A percentile compares a stretch with the other conserved stretches of the same genome.
phyloP scores from a whole-genome alignment of 2,113 vertebrate genomes.

The Chamaetylas fuelleborni region DNA sequence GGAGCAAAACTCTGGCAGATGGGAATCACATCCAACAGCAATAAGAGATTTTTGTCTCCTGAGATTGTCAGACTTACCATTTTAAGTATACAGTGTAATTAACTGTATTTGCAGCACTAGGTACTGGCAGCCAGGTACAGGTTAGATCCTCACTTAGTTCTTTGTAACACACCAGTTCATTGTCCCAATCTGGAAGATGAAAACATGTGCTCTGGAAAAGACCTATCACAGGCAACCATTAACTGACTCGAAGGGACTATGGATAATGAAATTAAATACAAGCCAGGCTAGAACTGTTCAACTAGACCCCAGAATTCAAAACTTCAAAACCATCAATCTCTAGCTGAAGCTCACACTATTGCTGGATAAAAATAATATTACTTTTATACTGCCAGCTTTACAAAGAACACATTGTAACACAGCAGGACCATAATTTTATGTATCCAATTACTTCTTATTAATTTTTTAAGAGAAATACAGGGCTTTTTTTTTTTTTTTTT shows the following conservation, averaged over 20 bases:
- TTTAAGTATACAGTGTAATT: constrained; percentile 38
- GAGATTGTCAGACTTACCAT: constrained; percentile 55
- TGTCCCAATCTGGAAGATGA: constrained; percentile 54
- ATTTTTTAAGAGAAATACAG: neutral
- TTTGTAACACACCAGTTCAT: constrained; percentile 49
- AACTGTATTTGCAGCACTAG: neutral
- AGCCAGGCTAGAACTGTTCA: neutral
- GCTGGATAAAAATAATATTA: neutral
- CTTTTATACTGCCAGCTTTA: neutral
- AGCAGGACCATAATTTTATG: neutral
- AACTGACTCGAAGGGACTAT: neutral
- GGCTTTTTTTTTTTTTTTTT: neutral
- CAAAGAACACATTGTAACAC: neutral
- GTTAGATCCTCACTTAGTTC: constrained; percentile 11
- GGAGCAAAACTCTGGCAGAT: neutral
- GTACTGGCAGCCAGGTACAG: constrained; percentile 42
- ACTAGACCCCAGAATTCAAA: neutral
- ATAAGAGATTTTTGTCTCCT: neutral
- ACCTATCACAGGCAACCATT: neutral
- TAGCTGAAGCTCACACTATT: neutral
- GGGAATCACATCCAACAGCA: neutral
- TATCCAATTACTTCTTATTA: neutral
- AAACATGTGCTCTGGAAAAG: neutral
- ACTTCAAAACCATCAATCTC: neutral
- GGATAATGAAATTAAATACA: neutral